phyloP scores from a whole-genome alignment of 2,797 vertebrate species.

The Austrolebias charrua region DNA sequence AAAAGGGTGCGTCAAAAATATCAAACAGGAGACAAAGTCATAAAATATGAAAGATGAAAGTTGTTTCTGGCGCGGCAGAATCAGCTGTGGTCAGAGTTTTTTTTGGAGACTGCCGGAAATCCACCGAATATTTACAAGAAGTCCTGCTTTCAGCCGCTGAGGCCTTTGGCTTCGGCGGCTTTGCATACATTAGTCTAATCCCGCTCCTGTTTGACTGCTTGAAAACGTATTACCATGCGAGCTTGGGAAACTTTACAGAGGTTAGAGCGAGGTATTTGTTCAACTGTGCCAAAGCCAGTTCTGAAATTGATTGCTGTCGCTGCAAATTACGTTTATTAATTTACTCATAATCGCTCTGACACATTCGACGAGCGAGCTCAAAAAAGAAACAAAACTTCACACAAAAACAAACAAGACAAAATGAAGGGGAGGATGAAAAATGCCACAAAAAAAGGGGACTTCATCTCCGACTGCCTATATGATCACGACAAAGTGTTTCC shows the following conservation, averaged over 20 bases:
- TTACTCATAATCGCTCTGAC: background rate
- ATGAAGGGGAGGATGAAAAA: background rate
- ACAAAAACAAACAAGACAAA: background rate
- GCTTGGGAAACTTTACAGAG: constrained; percentile 15
- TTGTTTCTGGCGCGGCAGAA: constrained; percentile 30
- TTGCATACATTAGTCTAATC: constrained; percentile 65
- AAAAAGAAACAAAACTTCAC: background rate
- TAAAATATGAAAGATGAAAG: constrained; percentile 53
- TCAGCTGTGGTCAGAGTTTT: constrained; percentile 22
- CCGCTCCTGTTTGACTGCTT: constrained; percentile 26
- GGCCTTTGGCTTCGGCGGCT: constrained; percentile 36
- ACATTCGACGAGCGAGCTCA: background rate
- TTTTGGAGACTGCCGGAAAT: constrained; percentile 17
- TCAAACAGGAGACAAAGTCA: constrained; percentile 57
- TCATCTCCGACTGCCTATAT: constrained; percentile 11
- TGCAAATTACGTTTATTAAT: constrained; percentile 3
- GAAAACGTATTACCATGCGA: constrained; percentile 24
- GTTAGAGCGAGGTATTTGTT: constrained; percentile 21
- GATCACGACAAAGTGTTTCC: constrained; percentile 14
- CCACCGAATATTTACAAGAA: constrained; percentile 17
- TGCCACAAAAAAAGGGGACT: background rate
- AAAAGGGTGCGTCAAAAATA: constrained; percentile 72
- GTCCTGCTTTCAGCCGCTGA: constrained; percentile 16
- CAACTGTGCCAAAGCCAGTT: constrained; percentile 1
- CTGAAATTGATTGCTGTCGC: constrained; percentile 7